Evolutionary conservation across 2,113 vertebrate genomes (phyloP).

Genomic region (Pangasianodon gigas): DNA sequence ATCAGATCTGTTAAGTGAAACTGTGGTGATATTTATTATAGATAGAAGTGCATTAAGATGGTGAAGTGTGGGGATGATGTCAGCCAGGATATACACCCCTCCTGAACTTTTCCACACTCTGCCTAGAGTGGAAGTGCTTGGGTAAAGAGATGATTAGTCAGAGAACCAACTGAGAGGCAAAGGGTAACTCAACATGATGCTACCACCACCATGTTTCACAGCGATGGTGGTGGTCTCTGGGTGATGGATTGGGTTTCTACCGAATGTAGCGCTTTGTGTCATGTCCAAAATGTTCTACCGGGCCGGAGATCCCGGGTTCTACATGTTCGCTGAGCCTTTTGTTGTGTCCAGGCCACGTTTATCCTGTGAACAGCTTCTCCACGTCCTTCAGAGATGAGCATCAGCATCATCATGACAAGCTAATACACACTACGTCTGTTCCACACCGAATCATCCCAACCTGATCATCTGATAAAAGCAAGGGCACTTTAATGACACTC

Average conservation of each 20-base stretch:
- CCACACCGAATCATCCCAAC: not conserved
- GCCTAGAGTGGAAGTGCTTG: not conserved
- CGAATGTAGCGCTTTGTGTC: not conserved
- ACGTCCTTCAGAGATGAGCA: not conserved
- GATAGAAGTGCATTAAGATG: not conserved
- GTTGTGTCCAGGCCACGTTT: not conserved
- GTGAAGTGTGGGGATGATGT: not conserved
- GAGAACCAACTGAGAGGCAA: not conserved
- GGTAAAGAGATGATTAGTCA: not conserved
- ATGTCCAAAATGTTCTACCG: not conserved
- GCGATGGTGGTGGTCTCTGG: not conserved
- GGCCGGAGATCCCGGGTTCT: not conserved
- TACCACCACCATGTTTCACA: not conserved
- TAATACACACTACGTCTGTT: not conserved
- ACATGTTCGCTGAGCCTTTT: not conserved
- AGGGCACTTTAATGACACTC: slow-evolving; percentile 31
- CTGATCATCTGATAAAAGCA: not conserved
- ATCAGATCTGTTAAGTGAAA: slow-evolving; percentile 2
- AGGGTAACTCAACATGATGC: not conserved
- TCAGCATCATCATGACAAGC: not conserved
- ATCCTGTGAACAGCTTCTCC: not conserved
- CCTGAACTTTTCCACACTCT: not conserved
- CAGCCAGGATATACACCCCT: not conserved
- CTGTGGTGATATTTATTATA: slow-evolving; percentile 10
- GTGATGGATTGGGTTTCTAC: not conserved